phyloP scores from a whole-genome alignment of 2,113 vertebrate species.

The Odocoileus virginianus region DNA sequence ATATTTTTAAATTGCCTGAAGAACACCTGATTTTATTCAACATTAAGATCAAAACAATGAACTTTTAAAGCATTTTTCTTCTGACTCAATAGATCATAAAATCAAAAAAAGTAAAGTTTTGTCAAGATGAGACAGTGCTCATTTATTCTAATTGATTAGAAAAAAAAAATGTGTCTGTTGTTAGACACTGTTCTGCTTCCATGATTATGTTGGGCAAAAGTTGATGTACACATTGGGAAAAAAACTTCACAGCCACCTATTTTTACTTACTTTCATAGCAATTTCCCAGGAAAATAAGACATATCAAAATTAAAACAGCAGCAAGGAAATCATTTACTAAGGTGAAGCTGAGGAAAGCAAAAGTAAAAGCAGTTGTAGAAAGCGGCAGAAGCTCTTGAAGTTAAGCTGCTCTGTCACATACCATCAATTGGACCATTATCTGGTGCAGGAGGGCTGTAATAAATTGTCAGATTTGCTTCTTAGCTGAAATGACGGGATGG shows the following conservation, averaged over 20 bases:
- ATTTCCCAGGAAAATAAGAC: conserved; percentile 66
- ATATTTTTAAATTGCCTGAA: conserved; percentile 7
- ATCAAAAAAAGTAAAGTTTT: conserved; percentile 59
- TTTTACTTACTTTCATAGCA: conserved; percentile 68
- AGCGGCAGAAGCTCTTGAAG: conserved; percentile 73
- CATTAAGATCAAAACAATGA: neutral
- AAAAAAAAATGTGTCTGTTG: neutral
- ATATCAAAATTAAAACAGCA: conserved; percentile 76
- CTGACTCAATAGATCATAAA: conserved; percentile 52
- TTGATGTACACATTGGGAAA: conserved; percentile 1
- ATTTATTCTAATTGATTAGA: neutral
- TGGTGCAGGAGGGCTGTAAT: conserved; percentile 78
- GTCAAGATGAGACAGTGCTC: neutral
- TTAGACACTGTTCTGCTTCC: neutral
- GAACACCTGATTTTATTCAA: neutral
- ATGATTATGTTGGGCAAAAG: conserved; percentile 22
- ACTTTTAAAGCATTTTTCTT: conserved; percentile 70
- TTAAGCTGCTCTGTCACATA: conserved; percentile 82
- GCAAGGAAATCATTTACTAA: conserved; percentile 69
- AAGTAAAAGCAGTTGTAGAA: conserved; percentile 77
- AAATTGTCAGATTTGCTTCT: conserved; percentile 84
- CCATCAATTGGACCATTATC: conserved; percentile 81
- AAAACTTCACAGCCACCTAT: conserved; percentile 13
- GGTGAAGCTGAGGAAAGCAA: conserved; percentile 74
- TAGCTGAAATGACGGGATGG: conserved; percentile 78